Base-by-base conservation (phyloP, 37 sponge, comb jelly and placozoan genomes). In the Cladorhizidae sp. region DNA sequence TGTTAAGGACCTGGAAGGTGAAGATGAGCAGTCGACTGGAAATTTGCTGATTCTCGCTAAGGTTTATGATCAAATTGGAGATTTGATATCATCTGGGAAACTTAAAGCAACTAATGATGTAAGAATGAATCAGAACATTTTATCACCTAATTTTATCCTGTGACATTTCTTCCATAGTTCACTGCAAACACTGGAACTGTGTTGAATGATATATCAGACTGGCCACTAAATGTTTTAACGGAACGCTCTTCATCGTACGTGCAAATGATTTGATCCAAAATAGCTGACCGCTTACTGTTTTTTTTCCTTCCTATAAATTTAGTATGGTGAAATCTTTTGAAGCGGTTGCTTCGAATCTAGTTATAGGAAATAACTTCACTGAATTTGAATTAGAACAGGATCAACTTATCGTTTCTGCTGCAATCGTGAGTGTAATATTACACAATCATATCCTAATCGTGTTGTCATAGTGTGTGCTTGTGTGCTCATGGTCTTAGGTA, bases 321-420 rank as follows among this genome's bases (percentile, higher is more conserved):
- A 87, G 88, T 20, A 28, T 87, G 52, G 71, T 87, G 9, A 5
- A 58, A n/a, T 57, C 77, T 31, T 69, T 76, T 81, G 88, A 87
- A 56, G 36, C 67, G 0, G 57, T 87, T 26, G 45, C 61, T 32
- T 29, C 18, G 7, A 80, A 55, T 61, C 68, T 76, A 21, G 71
- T 59, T 26, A 54, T 15, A 0, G 64, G 70, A 39, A 23, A 75
- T 9, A 70, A 81, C 26, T 81, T 81, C 40, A 33, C 39, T 9
- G 35, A 32, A 28, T 40, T 59, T 5, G 15, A 31, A 3, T 25
- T 81, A 20, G 40, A 76, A 26, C 40, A 74, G 71, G 63, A 69
- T 57, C 49, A 58, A 14, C 17, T 87, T 26, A 17, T 40, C 1
- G 26, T 87, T 40, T 36, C 32, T 43, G 88, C 71, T 42, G 28